A percentile compares a stretch with the other conserved stretches of the same genome.
Conservation (phyloP, 2,888 invertebrate genomes). For the Drosophila siamana region DNA sequence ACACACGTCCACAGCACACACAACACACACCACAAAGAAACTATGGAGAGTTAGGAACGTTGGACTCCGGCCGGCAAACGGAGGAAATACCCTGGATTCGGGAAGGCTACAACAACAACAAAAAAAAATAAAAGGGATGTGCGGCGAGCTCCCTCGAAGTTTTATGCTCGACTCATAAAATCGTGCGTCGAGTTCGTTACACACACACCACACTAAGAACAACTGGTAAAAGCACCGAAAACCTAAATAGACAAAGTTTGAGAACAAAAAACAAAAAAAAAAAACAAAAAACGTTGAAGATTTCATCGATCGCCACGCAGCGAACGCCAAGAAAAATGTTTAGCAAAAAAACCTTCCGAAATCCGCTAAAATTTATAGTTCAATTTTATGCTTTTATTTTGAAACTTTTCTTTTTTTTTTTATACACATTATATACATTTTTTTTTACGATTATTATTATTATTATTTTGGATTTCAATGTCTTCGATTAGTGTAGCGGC, state of each 20-base stretch:
- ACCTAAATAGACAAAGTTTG: not conserved
- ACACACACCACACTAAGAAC: slow-evolving; percentile 34
- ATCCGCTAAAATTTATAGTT: slow-evolving; percentile 48
- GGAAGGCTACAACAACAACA: too few relatives aligned
- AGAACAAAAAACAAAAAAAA: too few relatives aligned
- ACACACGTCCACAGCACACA: slow-evolving; percentile 43
- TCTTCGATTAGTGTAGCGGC: slow-evolving; percentile 38
- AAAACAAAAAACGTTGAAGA: slow-evolving; percentile 9
- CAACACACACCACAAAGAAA: slow-evolving; percentile 22
- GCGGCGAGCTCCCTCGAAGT: slow-evolving; percentile 80
- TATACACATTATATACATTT: not conserved
- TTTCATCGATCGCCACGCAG: slow-evolving; percentile 57
- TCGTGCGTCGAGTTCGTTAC: slow-evolving; percentile 78
- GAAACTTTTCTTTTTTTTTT: slow-evolving; percentile 7
- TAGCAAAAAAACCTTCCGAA: slow-evolving; percentile 2
- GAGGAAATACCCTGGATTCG: slow-evolving; percentile 20
- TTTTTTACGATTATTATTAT: slow-evolving; percentile 13
- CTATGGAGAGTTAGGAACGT: not conserved
- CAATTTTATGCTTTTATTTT: slow-evolving; percentile 52
- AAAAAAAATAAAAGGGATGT: too few relatives aligned
- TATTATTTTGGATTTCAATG: slow-evolving; percentile 19
- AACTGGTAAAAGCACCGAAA: too few relatives aligned
- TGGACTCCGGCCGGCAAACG: slow-evolving; percentile 70
- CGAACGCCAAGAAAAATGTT: slow-evolving; percentile 41
- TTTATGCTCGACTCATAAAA: slow-evolving; percentile 83